Evolutionary conservation across 2,888 invertebrate species (phyloP).

Genomic region (Drosophila sordidula): DNA sequence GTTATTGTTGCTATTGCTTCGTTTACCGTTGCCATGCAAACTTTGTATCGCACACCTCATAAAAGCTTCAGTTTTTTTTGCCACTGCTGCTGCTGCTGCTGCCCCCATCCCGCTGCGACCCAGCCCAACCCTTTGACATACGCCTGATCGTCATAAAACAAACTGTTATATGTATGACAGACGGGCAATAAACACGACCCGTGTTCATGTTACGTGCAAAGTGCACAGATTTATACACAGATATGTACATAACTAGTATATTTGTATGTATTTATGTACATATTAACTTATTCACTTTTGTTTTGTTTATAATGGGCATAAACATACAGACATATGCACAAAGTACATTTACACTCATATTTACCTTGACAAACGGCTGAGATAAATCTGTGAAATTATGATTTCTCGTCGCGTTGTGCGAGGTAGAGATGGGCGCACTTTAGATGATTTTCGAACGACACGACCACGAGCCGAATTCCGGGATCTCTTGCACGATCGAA

Average conservation of each 20-base stretch:
- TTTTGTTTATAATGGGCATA: constrained; percentile 25
- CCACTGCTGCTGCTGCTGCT: constrained; percentile 1
- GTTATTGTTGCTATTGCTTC: constrained; percentile 10
- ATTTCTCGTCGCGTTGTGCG: constrained; percentile 1
- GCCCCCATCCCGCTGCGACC: background rate
- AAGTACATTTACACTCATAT: constrained; percentile 6
- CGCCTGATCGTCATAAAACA: constrained; percentile 50
- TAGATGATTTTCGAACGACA: background rate
- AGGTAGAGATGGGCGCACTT: background rate
- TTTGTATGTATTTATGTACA: constrained; percentile 9
- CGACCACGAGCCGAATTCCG: background rate
- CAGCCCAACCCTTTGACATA: constrained; percentile 27
- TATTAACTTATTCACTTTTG: constrained; percentile 25
- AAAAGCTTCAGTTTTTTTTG: constrained; percentile 21
- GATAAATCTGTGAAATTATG: constrained; percentile 35
- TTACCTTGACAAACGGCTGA: constrained; percentile 23
- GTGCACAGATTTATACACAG: constrained; percentile 44
- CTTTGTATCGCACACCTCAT: constrained; percentile 29
- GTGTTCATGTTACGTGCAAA: constrained; percentile 51
- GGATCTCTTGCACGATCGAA: too few relatives aligned
- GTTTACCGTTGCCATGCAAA: constrained; percentile 37
- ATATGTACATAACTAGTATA: constrained; percentile 5
- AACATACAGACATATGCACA: constrained; percentile 6
- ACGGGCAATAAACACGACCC: constrained; percentile 46
- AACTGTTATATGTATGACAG: constrained; percentile 58